Percentiles rank a stretch among this genome's conserved stretches.
Evolutionary conservation across 2,797 vertebrate species (phyloP).

Genomic region (Tolypeutes matacus): DNA sequence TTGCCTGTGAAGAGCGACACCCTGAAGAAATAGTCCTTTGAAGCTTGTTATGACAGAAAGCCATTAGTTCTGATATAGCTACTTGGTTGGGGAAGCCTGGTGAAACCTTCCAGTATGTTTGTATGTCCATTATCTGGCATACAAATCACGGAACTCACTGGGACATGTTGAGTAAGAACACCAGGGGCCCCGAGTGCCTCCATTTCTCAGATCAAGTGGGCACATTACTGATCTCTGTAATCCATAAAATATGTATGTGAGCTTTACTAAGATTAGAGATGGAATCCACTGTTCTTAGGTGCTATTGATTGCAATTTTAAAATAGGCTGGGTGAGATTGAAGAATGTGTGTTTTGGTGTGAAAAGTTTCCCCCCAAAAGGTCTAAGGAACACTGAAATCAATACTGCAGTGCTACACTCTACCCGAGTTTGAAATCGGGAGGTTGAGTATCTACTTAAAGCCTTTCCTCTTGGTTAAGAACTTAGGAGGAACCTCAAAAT

Average conservation of each 20-base stretch:
- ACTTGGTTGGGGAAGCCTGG: constrained; percentile 64
- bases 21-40: constrained; percentile 70
- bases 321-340: constrained; percentile 19
- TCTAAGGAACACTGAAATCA: constrained; percentile 72
- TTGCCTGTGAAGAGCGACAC: constrained; percentile 64
- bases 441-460: constrained; percentile 60
- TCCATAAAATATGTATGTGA: constrained; percentile 29
- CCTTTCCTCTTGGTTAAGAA: constrained; percentile 37
- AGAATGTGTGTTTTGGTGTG: constrained; percentile 63
- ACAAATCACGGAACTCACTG: constrained; percentile 25
- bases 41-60: constrained; percentile 79
- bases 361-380: constrained; percentile 81
- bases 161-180: background rate
- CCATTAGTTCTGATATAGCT: constrained; percentile 71
- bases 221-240: background rate
- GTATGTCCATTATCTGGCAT: constrained; percentile 36
- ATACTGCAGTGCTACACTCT: constrained; percentile 75
- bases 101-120: constrained; percentile 75
- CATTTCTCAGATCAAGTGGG: constrained; percentile 73
- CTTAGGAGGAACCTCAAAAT: constrained; percentile 39
- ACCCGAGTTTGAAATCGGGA: constrained; percentile 67
- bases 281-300: constrained; percentile 54
- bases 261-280: constrained; percentile 59
- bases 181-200: background rate
- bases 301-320: constrained; percentile 61